Evolutionary conservation across 2,888 invertebrate species (phyloP), one percentile per base, ranked within the genome.

Genomic region (Fragum fragum): DNA sequence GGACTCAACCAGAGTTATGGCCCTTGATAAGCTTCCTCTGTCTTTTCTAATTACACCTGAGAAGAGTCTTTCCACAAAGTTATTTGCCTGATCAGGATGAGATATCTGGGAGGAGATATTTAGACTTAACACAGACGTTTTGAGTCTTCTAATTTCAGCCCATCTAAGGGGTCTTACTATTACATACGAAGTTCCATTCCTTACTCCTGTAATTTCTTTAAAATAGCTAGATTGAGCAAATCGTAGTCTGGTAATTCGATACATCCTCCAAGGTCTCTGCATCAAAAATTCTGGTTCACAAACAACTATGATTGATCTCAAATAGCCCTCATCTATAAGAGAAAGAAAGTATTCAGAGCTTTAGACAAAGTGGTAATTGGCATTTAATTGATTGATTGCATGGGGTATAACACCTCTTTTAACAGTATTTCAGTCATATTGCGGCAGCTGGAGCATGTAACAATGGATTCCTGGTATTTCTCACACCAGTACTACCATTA

Each of bases 1-100:
- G 1, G 95, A 95, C 86, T 95, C 95, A 14, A 95, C 94, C 1
- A 95, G 91, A 39, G 95, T 95, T 76, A 95, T 95, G 1, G 94
- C 92, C 82, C 93, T 91, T 9, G 95, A 95, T 57, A 95, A 90
- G 69, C 92, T 89, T 1, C 94, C 93, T 63, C 95, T 85, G 1
- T 94, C 87, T 0, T 94, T 90, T 16, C 83, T 74, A 23, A 89
- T 77, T 14, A 94, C 76, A 11, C 93, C 93, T 23, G 76, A 55
- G 39, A 77, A 86, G n/a, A 86, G 70, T 6, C 23, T 39, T 3
- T 66, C 39, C 29, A 61, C 29, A 61, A 61, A 61, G 14, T 61
- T 29, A 14, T 28, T 9, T 0, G 61, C 16, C 1, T 32, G 23
- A 26, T 28, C 57, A 26, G 18, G 57, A 2, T 28, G 9, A 23